Conservation (phyloP, 2,888 invertebrate genomes). For the Mantis religiosa region DNA sequence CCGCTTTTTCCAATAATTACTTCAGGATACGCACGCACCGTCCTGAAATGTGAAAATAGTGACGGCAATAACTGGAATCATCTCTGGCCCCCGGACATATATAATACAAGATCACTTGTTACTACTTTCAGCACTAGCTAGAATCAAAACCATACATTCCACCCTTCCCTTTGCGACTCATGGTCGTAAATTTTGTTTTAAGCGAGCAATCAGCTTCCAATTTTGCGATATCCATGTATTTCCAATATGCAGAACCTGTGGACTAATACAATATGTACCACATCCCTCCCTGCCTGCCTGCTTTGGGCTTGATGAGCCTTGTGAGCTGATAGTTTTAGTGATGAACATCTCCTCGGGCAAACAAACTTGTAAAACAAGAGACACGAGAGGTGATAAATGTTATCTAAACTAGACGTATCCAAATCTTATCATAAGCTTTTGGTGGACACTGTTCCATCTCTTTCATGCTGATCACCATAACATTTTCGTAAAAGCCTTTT, state of each 20-base stretch:
- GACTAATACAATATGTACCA: background rate
- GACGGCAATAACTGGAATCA: background rate
- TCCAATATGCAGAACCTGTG: background rate
- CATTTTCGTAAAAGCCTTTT: no score
- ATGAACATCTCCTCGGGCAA: background rate
- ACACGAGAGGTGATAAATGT: background rate
- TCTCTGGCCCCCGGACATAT: background rate
- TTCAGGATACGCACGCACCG: background rate
- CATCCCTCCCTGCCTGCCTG: background rate
- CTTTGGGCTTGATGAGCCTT: background rate
- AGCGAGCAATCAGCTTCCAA: slow-evolving; percentile 15
- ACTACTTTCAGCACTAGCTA: background rate
- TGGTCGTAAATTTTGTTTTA: slow-evolving; percentile 14
- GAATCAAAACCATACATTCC: background rate
- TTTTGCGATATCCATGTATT: slow-evolving; percentile 10
- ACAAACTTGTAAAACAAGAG: background rate
- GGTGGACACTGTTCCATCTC: no score
- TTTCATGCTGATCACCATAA: no score
- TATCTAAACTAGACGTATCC: background rate
- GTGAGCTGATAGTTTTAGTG: background rate
- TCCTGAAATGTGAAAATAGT: background rate
- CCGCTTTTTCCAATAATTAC: background rate
- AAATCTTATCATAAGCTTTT: no score
- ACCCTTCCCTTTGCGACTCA: background rate
- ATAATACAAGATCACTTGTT: background rate